Conservation (phyloP, 2,888 invertebrate genomes). For the Coleophora deauratella region DNA sequence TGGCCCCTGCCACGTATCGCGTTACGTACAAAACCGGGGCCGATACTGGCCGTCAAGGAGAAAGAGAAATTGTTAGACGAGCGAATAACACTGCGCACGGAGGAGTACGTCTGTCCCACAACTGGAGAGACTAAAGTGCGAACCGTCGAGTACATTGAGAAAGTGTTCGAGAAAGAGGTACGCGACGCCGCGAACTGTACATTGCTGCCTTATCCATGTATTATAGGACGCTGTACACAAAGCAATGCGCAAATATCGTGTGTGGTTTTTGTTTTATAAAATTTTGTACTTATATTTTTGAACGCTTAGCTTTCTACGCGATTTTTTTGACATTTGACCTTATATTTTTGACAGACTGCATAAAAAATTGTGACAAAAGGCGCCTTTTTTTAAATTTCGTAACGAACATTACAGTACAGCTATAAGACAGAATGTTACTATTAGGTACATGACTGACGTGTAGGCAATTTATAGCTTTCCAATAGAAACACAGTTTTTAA, state of each 20-base stretch:
- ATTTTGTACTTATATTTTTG: slow-evolving; percentile 33
- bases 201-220: slow-evolving; percentile 41
- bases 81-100: slow-evolving; percentile 90
- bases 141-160: slow-evolving; percentile 95
- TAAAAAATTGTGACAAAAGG: neutral
- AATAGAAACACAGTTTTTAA: too few species aligned
- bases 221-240: slow-evolving; percentile 58
- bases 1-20: slow-evolving; percentile 87
- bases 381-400: too few species aligned
- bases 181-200: slow-evolving; percentile 50
- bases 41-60: slow-evolving; percentile 87
- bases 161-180: slow-evolving; percentile 97
- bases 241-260: slow-evolving; percentile 59
- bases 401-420: too few species aligned
- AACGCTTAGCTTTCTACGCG: slow-evolving; percentile 66
- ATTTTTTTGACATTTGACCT: slow-evolving; percentile 14
- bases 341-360: neutral
- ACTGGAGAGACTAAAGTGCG: slow-evolving; percentile 90
- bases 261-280: slow-evolving; percentile 45
- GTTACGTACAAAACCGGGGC: slow-evolving; percentile 89
- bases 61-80: slow-evolving; percentile 92
- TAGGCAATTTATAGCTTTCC: too few species aligned
- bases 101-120: slow-evolving; percentile 89
- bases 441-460: slow-evolving; percentile 2
- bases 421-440: too few species aligned